Base-by-base conservation (phyloP, 2,113 vertebrate species). In the Pimephales promelas region DNA sequence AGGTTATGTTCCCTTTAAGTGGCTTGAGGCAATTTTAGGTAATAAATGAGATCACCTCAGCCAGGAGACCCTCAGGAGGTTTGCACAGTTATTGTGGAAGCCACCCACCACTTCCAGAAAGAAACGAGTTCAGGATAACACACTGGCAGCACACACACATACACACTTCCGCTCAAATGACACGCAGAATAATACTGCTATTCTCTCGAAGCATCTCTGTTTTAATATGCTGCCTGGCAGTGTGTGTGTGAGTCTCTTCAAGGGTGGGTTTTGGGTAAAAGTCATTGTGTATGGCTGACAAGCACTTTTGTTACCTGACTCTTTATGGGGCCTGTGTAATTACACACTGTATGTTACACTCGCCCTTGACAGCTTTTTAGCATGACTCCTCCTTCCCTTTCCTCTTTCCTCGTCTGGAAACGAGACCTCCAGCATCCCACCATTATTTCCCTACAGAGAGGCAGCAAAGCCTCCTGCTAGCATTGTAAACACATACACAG, bases 271-370 rank as follows among this genome's bases (percentile, higher is more conserved):
- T 61, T 2, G n/a, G 57, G 28, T 31, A 43, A 47, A 62, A 62
- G 13, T 64, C 64, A 36, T 84, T 86, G 73, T 86, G 85, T 77
- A 43, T 52, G 52, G 56, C 52, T 84, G 87, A 82, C 85, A 76
- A 83, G 74, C 49, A 66, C 80, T 81, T 80, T 74, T 84, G 83
- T n/a, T 88, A 76, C 80, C 79, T 47, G 31, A 73, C 70, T 71
- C 70, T n/a, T 70, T 76, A 62, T 84, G 71, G 68, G 68, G 71
- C 61, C n/a, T 61, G 81, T 77, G 68, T 84, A 87, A 87, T 87
- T 79, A 85, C 83, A 87, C 74, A 45, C 43, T 82, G 83, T 82
- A 59, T 82, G 73, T 77, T 71, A 62, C 20, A 16, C 31, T 73
- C 24, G 24, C n/a, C 61, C 79, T 68, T 66, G 73, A 66, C 82